phyloP scores from a whole-genome alignment of 2,888 invertebrate species.

The Ectemnius cavifrons region DNA sequence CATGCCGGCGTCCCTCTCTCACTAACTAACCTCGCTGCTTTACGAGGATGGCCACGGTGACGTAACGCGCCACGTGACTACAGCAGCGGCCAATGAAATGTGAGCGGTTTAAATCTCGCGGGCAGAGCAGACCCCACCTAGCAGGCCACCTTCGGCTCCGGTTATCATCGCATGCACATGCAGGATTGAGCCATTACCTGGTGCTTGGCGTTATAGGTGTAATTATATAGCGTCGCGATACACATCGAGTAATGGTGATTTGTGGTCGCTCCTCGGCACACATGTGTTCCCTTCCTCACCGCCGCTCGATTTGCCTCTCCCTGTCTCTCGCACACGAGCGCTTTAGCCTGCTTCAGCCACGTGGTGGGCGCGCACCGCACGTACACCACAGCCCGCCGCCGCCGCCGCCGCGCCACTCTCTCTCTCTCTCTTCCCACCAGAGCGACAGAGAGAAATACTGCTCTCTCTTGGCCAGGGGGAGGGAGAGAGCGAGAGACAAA shows the following conservation, averaged over 20 bases:
- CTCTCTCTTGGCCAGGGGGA: no score
- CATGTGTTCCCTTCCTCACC: slow-evolving; percentile 50
- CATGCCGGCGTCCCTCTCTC: slow-evolving; percentile 11
- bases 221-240: slow-evolving; percentile 77
- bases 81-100: slow-evolving; percentile 50
- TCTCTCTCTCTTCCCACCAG: background rate
- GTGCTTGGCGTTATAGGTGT: slow-evolving; percentile 76
- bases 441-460: no score
- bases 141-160: slow-evolving; percentile 59
- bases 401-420: background rate
- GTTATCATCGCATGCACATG: slow-evolving; percentile 76
- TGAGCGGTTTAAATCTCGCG: slow-evolving; percentile 67
- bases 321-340: slow-evolving; percentile 8
- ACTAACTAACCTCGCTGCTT: slow-evolving; percentile 29
- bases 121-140: slow-evolving; percentile 57
- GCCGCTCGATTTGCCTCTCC: slow-evolving; percentile 32
- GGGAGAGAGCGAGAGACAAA: slow-evolving; percentile 5
- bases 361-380: slow-evolving; percentile 46
- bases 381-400: slow-evolving; percentile 1
- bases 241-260: slow-evolving; percentile 78
- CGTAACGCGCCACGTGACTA: slow-evolving; percentile 64
- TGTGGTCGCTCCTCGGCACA: slow-evolving; percentile 71
- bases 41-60: slow-evolving; percentile 66
- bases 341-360: slow-evolving; percentile 44
- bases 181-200: slow-evolving; percentile 78